Conservation (phyloP, 1,140 invertebrate genomes). For the Drosophila malerkotliana region DNA sequence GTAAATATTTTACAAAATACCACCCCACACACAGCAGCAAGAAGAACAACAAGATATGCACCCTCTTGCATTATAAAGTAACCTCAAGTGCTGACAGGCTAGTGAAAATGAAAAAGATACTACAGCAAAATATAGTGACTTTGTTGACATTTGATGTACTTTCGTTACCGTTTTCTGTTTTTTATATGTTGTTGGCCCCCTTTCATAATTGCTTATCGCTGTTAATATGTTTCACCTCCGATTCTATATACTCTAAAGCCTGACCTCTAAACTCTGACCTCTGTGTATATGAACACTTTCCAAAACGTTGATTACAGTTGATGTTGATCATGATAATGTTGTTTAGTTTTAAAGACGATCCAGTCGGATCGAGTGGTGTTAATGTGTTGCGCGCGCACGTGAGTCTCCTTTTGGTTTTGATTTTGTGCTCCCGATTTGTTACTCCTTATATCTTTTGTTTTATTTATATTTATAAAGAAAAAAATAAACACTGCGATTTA, state of each 20-base stretch:
- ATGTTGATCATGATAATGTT: constrained; percentile 79
- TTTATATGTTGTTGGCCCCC: constrained; percentile 65
- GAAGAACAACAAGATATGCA: constrained; percentile 1
- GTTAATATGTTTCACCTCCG: constrained; percentile 46
- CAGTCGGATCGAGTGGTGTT: constrained; percentile 65
- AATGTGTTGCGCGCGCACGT: constrained; percentile 80
- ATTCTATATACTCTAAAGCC: constrained; percentile 11
- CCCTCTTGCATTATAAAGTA: not conserved
- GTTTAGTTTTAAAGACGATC: constrained; percentile 58
- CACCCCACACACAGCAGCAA: constrained; percentile 25
- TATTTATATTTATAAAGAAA: constrained; percentile 36
- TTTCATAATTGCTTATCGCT: constrained; percentile 66
- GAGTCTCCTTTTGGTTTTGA: constrained; percentile 80
- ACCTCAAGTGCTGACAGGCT: constrained; percentile 43
- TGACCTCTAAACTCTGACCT: constrained; percentile 2
- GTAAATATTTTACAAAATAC: constrained; percentile 71
- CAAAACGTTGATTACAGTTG: constrained; percentile 37
- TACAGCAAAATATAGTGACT: constrained; percentile 49
- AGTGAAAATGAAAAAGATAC: constrained; percentile 62
- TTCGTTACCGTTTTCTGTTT: constrained; percentile 46
- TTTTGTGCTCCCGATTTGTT: constrained; percentile 77
- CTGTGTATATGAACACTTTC: constrained; percentile 37
- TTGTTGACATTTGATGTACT: constrained; percentile 43
- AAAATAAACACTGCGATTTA: constrained; percentile 52
- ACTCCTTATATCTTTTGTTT: constrained; percentile 49